Percentiles rank a stretch among this genome's conserved stretches.
phyloP scores from a whole-genome alignment of 2,797 vertebrate genomes.

The Synaphobranchus kaupii region DNA sequence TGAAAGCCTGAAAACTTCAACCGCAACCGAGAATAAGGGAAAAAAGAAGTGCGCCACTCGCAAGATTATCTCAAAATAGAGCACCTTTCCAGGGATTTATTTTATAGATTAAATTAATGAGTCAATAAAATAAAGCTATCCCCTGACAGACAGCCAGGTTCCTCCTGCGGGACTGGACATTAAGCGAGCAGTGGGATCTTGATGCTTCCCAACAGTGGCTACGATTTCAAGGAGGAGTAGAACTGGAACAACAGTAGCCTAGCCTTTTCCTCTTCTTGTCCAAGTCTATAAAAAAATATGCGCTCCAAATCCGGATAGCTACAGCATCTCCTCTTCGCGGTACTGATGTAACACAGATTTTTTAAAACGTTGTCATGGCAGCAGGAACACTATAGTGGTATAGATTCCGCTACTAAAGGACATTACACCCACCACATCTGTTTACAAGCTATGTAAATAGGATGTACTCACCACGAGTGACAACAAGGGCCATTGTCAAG shows the following conservation, averaged over 20 bases:
- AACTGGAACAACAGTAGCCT: background rate
- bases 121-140: background rate
- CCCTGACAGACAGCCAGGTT: background rate
- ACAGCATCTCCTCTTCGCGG: background rate
- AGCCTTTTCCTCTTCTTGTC: background rate
- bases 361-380: conserved; percentile 49
- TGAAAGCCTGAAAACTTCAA: background rate
- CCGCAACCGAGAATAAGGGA: background rate
- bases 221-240: background rate
- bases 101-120: background rate
- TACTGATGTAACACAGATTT: conserved; percentile 5
- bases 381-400: conserved; percentile 34
- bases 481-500: background rate
- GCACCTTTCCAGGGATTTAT: background rate
- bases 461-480: background rate
- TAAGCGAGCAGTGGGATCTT: background rate
- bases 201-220: background rate
- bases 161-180: conserved; percentile 6
- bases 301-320: conserved; percentile 13
- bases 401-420: conserved; percentile 10
- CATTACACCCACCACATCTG: background rate
- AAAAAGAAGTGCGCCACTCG: background rate
- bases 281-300: background rate
- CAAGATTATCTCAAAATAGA: background rate
- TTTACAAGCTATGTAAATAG: conserved; percentile 9